Evolutionary conservation across 1,140 invertebrate species (phyloP).

Genomic region (Habropoda laboriosa): DNA sequence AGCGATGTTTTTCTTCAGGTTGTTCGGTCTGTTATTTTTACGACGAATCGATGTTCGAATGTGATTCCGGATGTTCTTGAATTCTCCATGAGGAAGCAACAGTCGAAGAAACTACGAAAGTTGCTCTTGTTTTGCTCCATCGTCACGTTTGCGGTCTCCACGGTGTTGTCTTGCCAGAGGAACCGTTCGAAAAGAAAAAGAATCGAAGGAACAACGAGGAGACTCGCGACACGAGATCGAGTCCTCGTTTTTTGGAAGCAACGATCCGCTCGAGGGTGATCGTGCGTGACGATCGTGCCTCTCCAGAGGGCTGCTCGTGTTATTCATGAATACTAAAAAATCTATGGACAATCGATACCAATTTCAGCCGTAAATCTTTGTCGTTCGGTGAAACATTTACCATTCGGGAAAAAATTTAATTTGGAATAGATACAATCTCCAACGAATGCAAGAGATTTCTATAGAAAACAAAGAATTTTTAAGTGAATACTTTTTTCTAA

Average conservation of each 20-base stretch:
- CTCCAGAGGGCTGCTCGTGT: slow-evolving; percentile 23
- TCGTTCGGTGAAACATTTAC: neutral
- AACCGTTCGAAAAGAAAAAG: slow-evolving; percentile 17
- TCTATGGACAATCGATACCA: neutral
- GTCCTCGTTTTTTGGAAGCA: slow-evolving; percentile 8
- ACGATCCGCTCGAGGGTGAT: slow-evolving; percentile 26
- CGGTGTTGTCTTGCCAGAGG: slow-evolving; percentile 33
- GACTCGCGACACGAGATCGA: slow-evolving; percentile 9
- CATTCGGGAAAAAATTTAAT: neutral
- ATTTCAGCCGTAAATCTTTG: neutral
- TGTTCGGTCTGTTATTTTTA: neutral
- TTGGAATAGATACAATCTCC: no score
- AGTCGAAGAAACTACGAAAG: slow-evolving; percentile 18
- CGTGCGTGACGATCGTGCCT: slow-evolving; percentile 15
- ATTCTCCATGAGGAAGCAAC: slow-evolving; percentile 23
- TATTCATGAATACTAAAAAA: neutral
- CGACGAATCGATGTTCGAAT: neutral
- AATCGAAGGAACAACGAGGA: neutral
- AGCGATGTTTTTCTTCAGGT: no score
- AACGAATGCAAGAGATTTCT: no score
- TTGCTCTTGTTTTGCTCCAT: slow-evolving; percentile 48
- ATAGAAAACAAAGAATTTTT: no score
- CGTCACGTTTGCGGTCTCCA: slow-evolving; percentile 51
- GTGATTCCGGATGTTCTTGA: neutral
- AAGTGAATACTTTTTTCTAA: no score